Percentiles rank a stretch among this genome's conserved stretches.
phyloP scores from a whole-genome alignment of 2,888 invertebrate genomes.

The Lasioglossum malachurum region DNA sequence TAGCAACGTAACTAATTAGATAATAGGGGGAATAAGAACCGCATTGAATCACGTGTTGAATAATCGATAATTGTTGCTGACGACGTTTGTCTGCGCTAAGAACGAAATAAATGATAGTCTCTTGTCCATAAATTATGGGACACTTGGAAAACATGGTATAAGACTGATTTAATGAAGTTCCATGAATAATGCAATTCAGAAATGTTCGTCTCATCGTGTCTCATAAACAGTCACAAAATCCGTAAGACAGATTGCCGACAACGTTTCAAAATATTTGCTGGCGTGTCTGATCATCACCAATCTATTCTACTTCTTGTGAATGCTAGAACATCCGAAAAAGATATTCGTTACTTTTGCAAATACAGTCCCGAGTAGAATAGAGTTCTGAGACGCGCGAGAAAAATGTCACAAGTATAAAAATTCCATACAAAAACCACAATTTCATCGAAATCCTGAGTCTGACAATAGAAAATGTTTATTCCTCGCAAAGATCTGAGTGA shows the following conservation, averaged over 20 bases:
- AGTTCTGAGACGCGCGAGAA: no score
- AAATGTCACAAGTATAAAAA: no score
- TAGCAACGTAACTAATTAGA: not conserved
- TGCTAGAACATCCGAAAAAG: no score
- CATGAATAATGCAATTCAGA: not conserved
- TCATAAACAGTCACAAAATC: not conserved
- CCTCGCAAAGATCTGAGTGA: no score
- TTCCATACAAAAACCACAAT: no score
- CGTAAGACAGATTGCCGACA: not conserved
- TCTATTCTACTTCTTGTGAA: not conserved
- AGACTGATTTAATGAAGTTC: not conserved
- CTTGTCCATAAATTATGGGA: not conserved
- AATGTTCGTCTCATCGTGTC: not conserved
- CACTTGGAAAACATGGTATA: not conserved
- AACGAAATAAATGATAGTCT: not conserved
- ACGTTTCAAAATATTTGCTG: no score
- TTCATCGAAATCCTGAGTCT: no score
- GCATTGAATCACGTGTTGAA: not conserved
- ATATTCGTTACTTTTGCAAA: no score
- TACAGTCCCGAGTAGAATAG: no score
- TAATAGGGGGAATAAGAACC: not conserved
- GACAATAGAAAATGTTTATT: no score
- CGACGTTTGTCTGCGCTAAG: not conserved
- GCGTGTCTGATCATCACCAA: not conserved
- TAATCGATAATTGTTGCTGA: not conserved